phyloP scores from a whole-genome alignment of 2,888 invertebrate species.

The Drosophila fungiperda region DNA sequence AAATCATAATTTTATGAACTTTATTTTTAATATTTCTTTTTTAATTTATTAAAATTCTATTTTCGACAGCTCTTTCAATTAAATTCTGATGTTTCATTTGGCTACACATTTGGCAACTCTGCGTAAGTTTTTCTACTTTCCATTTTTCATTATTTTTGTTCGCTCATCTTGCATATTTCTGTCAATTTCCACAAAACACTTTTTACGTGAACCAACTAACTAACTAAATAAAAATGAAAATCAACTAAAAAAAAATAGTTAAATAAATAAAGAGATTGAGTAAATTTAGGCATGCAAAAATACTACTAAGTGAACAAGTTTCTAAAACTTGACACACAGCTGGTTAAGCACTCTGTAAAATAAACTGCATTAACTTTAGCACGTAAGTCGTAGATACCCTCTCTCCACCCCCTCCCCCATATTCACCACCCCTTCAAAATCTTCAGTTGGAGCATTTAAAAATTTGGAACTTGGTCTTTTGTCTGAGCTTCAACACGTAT shows the following conservation, averaged over 20 bases:
- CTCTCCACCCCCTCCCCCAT: not conserved
- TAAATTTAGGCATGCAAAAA: slow-evolving; percentile 39
- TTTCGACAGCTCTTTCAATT: not conserved
- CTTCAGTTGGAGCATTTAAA: slow-evolving; percentile 7
- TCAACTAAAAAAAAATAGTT: not conserved
- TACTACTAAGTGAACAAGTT: slow-evolving; percentile 57
- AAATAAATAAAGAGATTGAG: slow-evolving; percentile 15
- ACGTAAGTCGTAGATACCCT: slow-evolving; percentile 56
- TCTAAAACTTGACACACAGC: slow-evolving; percentile 65
- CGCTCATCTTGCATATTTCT: slow-evolving; percentile 7
- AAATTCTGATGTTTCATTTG: not conserved
- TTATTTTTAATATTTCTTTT: not conserved
- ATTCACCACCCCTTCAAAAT: too few relatives aligned
- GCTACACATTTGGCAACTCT: not conserved
- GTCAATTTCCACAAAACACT: not conserved
- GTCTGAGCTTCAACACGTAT: slow-evolving; percentile 51
- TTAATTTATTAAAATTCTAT: not conserved
- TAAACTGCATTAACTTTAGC: slow-evolving; percentile 60
- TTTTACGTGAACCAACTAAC: slow-evolving; percentile 48
- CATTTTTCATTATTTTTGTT: not conserved
- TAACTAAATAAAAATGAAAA: slow-evolving; percentile 12
- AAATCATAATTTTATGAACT: not conserved
- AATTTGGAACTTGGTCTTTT: slow-evolving; percentile 32
- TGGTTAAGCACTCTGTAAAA: slow-evolving; percentile 65
- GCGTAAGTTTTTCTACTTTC: not conserved